Evolutionary conservation across 2,797 vertebrate genomes (phyloP).

Genomic region (Echiichthys vipera): DNA sequence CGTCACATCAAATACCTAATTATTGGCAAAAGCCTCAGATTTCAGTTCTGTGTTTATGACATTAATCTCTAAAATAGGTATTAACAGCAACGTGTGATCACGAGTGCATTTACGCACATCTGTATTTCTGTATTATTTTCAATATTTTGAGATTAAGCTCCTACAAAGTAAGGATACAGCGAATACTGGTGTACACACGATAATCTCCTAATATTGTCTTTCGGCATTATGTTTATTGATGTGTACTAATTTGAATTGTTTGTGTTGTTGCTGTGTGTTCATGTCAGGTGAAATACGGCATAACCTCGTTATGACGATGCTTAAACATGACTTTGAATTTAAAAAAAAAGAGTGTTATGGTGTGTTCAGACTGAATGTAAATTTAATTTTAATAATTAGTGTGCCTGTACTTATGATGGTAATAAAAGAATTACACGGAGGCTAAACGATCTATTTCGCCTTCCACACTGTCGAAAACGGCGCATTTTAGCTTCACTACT

Average conservation of each 20-base stretch:
- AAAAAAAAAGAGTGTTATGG: not conserved
- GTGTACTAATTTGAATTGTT: not conserved
- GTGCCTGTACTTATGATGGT: too few species aligned
- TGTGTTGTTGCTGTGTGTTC: too few species aligned
- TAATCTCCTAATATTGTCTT: not conserved
- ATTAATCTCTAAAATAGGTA: constrained; percentile 8
- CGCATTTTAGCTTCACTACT: too few species aligned
- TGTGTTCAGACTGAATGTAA: not conserved
- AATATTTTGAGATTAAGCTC: not conserved
- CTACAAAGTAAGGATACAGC: not conserved
- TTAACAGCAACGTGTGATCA: constrained; percentile 1
- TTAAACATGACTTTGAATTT: not conserved
- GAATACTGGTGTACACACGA: not conserved
- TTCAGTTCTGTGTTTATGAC: constrained; percentile 24
- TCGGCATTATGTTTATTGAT: not conserved
- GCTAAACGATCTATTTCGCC: too few species aligned
- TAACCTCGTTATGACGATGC: not conserved
- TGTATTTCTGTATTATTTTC: not conserved
- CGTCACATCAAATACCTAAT: constrained; percentile 9
- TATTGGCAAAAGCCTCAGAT: constrained; percentile 8
- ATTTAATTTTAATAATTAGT: not conserved
- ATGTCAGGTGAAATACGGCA: not conserved
- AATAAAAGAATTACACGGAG: too few species aligned
- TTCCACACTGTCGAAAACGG: too few species aligned
- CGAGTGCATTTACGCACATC: constrained; percentile 1